Evolutionary conservation across 1,140 invertebrate species (phyloP).

Genomic region (Papilio glaucus): DNA sequence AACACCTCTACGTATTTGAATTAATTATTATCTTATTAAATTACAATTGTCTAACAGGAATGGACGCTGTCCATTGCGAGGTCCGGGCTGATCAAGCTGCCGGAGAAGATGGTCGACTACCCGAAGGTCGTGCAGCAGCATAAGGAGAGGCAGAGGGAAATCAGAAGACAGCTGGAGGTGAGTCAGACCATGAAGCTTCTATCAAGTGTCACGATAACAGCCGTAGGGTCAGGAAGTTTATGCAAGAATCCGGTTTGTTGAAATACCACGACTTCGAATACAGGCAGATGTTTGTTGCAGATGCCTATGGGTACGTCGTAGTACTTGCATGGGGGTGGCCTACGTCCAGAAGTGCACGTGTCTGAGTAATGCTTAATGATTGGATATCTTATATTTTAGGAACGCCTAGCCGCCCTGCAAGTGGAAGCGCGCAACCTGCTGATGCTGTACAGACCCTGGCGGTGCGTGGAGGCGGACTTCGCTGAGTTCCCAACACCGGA

Average conservation of each 20-base stretch:
- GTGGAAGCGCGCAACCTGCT: slow-evolving; percentile 63
- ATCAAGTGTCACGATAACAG: too few relatives aligned
- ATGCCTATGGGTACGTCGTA: too few relatives aligned
- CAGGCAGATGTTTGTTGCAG: too few relatives aligned
- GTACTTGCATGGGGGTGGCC: too few relatives aligned
- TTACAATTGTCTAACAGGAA: slow-evolving; percentile 56
- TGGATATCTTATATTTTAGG: slow-evolving; percentile 52
- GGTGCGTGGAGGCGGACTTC: slow-evolving; percentile 74
- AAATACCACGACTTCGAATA: too few relatives aligned
- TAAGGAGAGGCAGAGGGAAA: slow-evolving; percentile 68
- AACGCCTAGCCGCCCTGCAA: slow-evolving; percentile 63
- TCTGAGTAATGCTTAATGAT: too few relatives aligned
- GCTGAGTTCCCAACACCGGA: slow-evolving; percentile 75
- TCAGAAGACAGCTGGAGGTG: slow-evolving; percentile 70
- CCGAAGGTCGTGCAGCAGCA: slow-evolving; percentile 67
- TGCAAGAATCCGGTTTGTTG: too few relatives aligned
- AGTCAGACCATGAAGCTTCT: too few relatives aligned
- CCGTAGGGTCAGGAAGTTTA: too few relatives aligned
- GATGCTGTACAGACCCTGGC: slow-evolving; percentile 74
- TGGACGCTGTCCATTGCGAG: slow-evolving; percentile 80
- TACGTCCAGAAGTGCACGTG: too few relatives aligned
- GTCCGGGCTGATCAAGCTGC: slow-evolving; percentile 76
- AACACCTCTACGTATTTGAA: not conserved
- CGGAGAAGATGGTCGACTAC: slow-evolving; percentile 71
- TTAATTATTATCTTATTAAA: not conserved